phyloP scores from a whole-genome alignment of 2,888 invertebrate genomes.

The Pycnomerus fuliginosus region DNA sequence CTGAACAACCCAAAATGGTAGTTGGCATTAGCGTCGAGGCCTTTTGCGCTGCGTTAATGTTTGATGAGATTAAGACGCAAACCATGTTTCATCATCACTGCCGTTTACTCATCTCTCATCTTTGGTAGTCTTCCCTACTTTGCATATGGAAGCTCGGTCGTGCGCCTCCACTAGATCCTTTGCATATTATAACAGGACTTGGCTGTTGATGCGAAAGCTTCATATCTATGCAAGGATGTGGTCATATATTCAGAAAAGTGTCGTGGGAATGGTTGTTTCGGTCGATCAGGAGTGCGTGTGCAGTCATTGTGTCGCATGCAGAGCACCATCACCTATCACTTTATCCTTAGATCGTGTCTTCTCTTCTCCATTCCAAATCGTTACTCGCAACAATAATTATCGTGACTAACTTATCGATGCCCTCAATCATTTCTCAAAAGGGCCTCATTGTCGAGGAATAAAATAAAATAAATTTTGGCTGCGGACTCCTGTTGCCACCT shows the following conservation, averaged over 20 bases:
- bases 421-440: constrained; percentile 4
- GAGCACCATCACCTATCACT: constrained; percentile 31
- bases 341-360: constrained; percentile 15
- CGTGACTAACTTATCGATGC: constrained; percentile 12
- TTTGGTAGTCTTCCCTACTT: constrained; percentile 27
- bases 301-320: constrained; percentile 42
- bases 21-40: constrained; percentile 29
- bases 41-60: constrained; percentile 42
- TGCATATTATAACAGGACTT: background rate
- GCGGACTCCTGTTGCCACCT: too few relatives aligned
- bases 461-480: constrained; percentile 6
- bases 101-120: constrained; percentile 35
- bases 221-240: background rate
- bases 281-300: constrained; percentile 36
- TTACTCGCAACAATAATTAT: constrained; percentile 12
- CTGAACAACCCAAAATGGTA: constrained; percentile 25
- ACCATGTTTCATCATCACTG: constrained; percentile 51
- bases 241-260: constrained; percentile 19
- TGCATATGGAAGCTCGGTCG: constrained; percentile 31
- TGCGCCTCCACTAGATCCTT: constrained; percentile 17
- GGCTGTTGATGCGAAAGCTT: background rate
- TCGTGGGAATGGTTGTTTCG: constrained; percentile 35
- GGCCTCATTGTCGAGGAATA: constrained; percentile 1
- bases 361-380: constrained; percentile 18
- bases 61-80: constrained; percentile 54